These are phyloP conservation scores for Shinisaurus crocodilurus DNA, from an alignment of 2,113 vertebrate species.

Conservation along the genomic window DNA sequence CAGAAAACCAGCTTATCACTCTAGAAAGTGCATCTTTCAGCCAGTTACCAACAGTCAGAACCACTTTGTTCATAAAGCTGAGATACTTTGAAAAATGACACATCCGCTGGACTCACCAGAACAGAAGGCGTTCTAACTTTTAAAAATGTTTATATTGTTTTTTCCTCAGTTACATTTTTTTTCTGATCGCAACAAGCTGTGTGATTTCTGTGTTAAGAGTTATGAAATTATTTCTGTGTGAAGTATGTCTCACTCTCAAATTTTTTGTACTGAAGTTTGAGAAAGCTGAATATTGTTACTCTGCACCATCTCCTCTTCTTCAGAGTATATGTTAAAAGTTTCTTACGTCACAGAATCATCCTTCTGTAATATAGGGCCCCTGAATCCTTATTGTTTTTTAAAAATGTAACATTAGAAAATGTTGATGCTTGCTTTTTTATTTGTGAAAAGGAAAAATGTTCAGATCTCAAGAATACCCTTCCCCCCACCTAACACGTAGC, in stretches of 20 bases:
- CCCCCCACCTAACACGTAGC: too few species aligned
- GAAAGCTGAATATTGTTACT: conserved; percentile 52
- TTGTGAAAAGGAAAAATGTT: conserved; percentile 47
- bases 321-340: conserved; percentile 59
- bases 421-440: conserved; percentile 61
- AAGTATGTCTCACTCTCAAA: conserved; percentile 45
- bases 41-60: conserved; percentile 59
- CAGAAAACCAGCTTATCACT: conserved; percentile 42
- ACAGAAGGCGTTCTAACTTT: conserved; percentile 63
- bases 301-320: conserved; percentile 62
- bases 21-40: conserved; percentile 56
- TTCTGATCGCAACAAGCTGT: conserved; percentile 26
- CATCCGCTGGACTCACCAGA: conserved; percentile 56
- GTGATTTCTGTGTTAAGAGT: conserved; percentile 37
- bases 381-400: conserved; percentile 50
- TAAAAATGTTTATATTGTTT: conserved; percentile 15
- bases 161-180: background rate
- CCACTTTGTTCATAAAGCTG: conserved; percentile 67
- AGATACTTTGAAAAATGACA: conserved; percentile 66
- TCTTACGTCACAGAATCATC: conserved; percentile 71
- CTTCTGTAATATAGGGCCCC: conserved; percentile 66
- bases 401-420: conserved; percentile 47
- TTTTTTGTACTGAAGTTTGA: conserved; percentile 70
- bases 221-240: conserved; percentile 1
- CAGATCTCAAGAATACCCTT: too few species aligned